phyloP scores from a whole-genome alignment of 2,888 invertebrate genomes.

The Erebia ligea region DNA sequence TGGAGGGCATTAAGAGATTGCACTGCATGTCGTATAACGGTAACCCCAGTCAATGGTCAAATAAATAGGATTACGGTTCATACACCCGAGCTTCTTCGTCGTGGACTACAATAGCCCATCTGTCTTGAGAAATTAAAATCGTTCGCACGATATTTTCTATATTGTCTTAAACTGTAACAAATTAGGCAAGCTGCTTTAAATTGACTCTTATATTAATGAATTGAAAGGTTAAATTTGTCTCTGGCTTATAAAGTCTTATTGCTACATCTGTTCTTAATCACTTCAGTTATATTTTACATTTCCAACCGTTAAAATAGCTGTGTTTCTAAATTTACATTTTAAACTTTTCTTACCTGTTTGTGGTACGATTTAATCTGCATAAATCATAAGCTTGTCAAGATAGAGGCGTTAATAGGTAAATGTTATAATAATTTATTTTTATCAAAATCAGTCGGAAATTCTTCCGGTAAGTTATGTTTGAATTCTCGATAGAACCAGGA shows the following conservation, averaged over 20 bases:
- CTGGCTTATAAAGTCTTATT: background rate
- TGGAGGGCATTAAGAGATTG: conserved; percentile 12
- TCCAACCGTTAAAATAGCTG: background rate
- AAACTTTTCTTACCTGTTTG: too few species aligned
- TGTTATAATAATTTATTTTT: too few species aligned
- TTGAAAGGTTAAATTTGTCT: background rate
- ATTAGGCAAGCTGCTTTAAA: conserved; percentile 5
- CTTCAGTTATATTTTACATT: background rate
- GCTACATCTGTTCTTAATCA: conserved; percentile 7
- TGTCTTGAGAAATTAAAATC: conserved; percentile 59
- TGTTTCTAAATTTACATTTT: background rate
- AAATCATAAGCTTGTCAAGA: too few species aligned
- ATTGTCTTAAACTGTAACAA: conserved; percentile 38
- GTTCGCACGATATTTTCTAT: conserved; percentile 57
- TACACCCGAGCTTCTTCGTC: conserved; percentile 28
- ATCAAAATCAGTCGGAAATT: too few species aligned
- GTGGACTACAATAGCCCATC: conserved; percentile 60
- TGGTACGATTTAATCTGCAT: too few species aligned
- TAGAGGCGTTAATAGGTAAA: too few species aligned
- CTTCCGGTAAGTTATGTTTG: background rate
- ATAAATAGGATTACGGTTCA: conserved; percentile 42
- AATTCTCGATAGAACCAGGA: conserved; percentile 1
- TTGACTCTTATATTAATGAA: conserved; percentile 10
- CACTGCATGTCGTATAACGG: conserved; percentile 32
- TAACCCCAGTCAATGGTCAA: conserved; percentile 44